Conservation (phyloP, 2,888 invertebrate species). For the Lysandra bellargus region DNA sequence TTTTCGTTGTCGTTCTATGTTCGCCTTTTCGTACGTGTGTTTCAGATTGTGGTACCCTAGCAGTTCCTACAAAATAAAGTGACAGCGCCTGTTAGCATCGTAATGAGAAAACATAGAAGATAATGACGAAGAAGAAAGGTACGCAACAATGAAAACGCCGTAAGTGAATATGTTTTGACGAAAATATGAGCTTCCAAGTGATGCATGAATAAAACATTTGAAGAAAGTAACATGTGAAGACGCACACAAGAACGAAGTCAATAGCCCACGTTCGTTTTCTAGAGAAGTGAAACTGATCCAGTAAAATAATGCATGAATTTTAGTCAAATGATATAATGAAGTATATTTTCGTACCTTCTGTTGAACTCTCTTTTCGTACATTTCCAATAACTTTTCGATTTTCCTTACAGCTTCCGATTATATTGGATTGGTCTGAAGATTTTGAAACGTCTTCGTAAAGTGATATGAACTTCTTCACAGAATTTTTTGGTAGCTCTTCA, state of each 20-base stretch:
- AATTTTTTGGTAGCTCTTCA: constrained; percentile 70
- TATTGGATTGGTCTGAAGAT: constrained; percentile 37
- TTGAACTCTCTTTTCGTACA: constrained; percentile 16
- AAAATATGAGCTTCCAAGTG: background rate
- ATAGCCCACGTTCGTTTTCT: background rate
- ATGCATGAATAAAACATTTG: background rate
- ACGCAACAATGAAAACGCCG: background rate
- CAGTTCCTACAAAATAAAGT: constrained; percentile 42
- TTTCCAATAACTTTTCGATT: constrained; percentile 9
- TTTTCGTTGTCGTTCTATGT: constrained; percentile 26
- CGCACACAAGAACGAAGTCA: background rate
- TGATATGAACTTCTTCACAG: constrained; percentile 69
- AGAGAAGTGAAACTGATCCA: background rate
- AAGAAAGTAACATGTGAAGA: background rate
- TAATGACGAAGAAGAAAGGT: background rate
- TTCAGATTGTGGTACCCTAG: constrained; percentile 32
- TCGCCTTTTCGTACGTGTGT: constrained; percentile 21
- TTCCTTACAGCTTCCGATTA: constrained; percentile 1
- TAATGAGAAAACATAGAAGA: background rate
- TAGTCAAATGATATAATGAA: constrained; percentile 8
- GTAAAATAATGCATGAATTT: background rate
- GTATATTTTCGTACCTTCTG: constrained; percentile 20
- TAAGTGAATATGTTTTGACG: background rate
- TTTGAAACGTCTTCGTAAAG: constrained; percentile 60
- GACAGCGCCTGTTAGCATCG: background rate